These are phyloP conservation scores for Mormoops blainvillei DNA, from an alignment of 2,113 vertebrate genomes.

Conservation along the genomic window DNA sequence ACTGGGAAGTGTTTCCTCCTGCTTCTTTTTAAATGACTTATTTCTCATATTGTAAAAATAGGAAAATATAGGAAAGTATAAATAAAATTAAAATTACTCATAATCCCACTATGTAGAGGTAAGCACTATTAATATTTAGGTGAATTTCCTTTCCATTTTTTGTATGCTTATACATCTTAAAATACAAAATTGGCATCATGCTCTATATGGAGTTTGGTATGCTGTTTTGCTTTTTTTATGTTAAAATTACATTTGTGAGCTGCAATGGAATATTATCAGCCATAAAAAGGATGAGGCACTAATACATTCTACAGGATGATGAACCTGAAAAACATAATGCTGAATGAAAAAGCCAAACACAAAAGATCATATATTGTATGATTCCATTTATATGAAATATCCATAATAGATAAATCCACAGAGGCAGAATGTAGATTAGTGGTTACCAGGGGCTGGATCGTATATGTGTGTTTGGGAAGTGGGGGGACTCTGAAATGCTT, in stretches of 20 bases:
- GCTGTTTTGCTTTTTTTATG: background rate
- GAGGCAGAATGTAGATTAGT: background rate
- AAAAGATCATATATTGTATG: background rate
- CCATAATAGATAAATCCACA: background rate
- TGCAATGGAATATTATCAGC: background rate
- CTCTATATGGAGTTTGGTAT: background rate
- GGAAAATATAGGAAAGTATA: background rate
- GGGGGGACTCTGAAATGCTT: background rate
- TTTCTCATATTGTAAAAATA: background rate
- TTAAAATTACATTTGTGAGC: constrained; percentile 1
- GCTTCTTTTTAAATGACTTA: constrained; percentile 2
- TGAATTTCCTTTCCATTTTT: background rate
- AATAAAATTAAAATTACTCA: background rate
- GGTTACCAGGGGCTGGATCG: background rate
- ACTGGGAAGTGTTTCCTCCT: background rate
- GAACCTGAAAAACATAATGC: background rate
- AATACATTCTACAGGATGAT: background rate
- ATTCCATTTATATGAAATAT: background rate
- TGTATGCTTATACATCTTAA: background rate
- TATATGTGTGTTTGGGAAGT: background rate
- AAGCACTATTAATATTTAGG: background rate
- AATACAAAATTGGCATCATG: background rate
- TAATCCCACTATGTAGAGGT: background rate
- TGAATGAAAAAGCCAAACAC: background rate
- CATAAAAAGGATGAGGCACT: background rate